Conservation (phyloP, 2,113 vertebrate species). For the Phaetusa simplex region DNA sequence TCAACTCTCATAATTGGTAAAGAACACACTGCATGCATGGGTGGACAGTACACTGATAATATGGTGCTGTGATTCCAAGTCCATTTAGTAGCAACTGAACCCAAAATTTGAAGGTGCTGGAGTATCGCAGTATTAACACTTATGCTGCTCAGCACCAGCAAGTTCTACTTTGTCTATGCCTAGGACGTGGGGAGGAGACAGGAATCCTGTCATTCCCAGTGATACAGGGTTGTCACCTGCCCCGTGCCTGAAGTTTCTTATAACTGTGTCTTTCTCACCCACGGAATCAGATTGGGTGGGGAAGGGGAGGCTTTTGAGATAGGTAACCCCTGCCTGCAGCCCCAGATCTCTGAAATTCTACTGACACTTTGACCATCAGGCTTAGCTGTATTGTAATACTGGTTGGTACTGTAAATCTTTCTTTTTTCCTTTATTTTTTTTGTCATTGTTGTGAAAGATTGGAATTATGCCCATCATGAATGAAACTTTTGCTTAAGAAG, state of each 20-base stretch:
- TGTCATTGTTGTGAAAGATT: background rate
- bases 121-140: background rate
- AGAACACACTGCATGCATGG: rapidly evolving
- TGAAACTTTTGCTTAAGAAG: background rate
- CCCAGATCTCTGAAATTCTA: background rate
- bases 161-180: background rate
- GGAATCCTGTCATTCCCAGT: background rate
- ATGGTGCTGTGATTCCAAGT: background rate
- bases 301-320: background rate
- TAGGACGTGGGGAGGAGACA: background rate
- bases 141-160: background rate
- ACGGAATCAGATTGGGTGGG: rapidly evolving
- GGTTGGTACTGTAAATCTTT: background rate
- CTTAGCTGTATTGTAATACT: background rate
- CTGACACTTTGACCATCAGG: background rate
- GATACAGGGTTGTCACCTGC: background rate
- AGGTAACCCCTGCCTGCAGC: background rate
- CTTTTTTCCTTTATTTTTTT: background rate
- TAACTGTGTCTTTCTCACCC: background rate
- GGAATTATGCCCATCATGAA: background rate
- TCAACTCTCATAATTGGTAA: background rate
- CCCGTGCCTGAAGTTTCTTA: background rate
- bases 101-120: background rate
- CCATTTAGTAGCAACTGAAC: background rate
- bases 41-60: background rate